These are phyloP conservation scores for Scleropages formosus DNA, from an alignment of 2,797 vertebrate genomes.

Conservation along the genomic window DNA sequence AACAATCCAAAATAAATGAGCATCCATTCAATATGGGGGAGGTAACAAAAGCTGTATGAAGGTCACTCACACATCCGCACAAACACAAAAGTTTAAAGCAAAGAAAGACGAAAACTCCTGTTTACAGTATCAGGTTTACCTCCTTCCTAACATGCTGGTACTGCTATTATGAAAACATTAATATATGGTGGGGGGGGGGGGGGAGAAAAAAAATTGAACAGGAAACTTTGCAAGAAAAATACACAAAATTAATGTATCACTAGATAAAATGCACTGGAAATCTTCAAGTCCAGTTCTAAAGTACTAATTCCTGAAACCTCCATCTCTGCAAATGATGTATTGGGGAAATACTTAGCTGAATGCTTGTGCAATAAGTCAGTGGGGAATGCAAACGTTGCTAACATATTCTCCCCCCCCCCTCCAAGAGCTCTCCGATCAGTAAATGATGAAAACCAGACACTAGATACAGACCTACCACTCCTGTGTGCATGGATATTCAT, in stretches of 20 bases:
- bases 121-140: background rate
- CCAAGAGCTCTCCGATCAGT: background rate
- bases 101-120: background rate
- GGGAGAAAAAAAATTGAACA: too few relatives aligned
- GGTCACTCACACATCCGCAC: background rate
- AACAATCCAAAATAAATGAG: slow-evolving; percentile 32
- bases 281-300: background rate
- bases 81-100: background rate
- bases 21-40: background rate
- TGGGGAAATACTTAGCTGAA: background rate
- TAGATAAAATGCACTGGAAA: background rate
- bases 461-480: background rate
- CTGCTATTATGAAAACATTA: too few relatives aligned
- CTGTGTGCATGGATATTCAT: background rate
- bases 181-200: too few relatives aligned
- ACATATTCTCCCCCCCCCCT: background rate
- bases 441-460: background rate
- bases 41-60: background rate
- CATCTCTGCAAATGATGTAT: background rate
- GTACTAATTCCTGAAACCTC: background rate
- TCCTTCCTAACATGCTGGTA: background rate
- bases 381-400: background rate
- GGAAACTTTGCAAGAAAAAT: too few relatives aligned
- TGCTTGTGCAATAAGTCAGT: background rate
- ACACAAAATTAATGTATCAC: background rate